Base-by-base conservation (phyloP, 1,140 invertebrate genomes). In the Drosophila nigrodunni region DNA sequence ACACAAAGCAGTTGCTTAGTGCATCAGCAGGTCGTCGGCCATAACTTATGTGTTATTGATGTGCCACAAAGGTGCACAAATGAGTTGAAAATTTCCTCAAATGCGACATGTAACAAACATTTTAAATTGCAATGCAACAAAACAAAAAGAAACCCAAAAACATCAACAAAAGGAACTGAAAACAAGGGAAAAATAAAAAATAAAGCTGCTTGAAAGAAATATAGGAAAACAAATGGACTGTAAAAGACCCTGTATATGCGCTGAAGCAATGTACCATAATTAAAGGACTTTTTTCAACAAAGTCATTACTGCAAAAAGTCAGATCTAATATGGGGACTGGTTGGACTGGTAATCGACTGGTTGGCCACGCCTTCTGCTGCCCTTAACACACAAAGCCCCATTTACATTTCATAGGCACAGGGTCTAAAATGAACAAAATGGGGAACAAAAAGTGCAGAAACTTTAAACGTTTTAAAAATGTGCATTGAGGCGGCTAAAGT, bases 21-120 rank as follows among this genome's bases (percentile, higher is more conserved):
- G 21, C 10, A 50, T 30, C 3, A 21, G 10, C 47, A 25, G 25
- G 10, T 37, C n/a, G 35, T 39, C 13, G 4, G 25, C 43, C 11
- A 15, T 41, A 46, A 30, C 49, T 10, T n/a, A 52, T 34, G 6
- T 8, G 15, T 37, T 54, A 34, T 61, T 43, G 57, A 66, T 77
- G 74, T 62, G 64, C 25, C 41, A 21, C 47, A 76, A 80, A 73
- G 64, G 68, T 65, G 60, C 69, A 58, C 68, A 74, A 82, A 82
- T 74, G 69, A 82, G 71, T 74, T 70, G 64, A 82, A 82, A 82
- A 34, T 81, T 78, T 57, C 57, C 75, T 41, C 34, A 70, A 81
- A 82, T 77, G 79, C 70, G 79, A 37, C 76, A 73, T 49, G 50
- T 37, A 67, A 77, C 78, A 62, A 72, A 61, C 3, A 30, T 30